A percentile compares a stretch with the other conserved stretches of the same genome.
Evolutionary conservation across 2,797 vertebrate species (phyloP).

Genomic region (Notolabrus celidotus): DNA sequence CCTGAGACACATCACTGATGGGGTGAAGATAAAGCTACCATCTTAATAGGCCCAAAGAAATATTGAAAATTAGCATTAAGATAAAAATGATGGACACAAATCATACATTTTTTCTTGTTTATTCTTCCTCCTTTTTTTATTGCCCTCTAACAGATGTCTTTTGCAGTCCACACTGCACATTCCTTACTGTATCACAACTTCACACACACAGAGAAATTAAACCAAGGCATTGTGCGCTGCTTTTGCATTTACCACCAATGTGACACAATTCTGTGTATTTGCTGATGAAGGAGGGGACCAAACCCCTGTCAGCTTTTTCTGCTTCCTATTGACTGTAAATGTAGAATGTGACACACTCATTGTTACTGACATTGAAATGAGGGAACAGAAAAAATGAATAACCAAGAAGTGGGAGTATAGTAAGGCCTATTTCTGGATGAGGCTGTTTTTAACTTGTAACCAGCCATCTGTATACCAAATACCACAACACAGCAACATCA

Average conservation of each 20-base stretch:
- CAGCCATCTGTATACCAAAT: not conserved
- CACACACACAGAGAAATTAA: constrained; percentile 22
- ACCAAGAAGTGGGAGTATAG: not conserved
- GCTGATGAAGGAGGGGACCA: constrained; percentile 27
- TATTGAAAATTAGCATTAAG: too few relatives aligned
- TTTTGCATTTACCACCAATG: constrained; percentile 46
- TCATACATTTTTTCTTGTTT: not conserved
- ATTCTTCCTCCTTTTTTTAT: not conserved
- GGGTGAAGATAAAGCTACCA: too few relatives aligned
- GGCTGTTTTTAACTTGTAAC: not conserved
- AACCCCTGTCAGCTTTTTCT: constrained; percentile 25
- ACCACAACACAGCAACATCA: not conserved
- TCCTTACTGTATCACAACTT: constrained; percentile 32
- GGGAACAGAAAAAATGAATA: constrained; percentile 19
- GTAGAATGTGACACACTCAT: constrained; percentile 1
- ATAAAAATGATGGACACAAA: not conserved
- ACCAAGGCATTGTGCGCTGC: constrained; percentile 24
- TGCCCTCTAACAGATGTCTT: not conserved
- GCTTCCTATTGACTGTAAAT: constrained; percentile 3
- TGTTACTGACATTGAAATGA: not conserved
- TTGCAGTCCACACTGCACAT: constrained; percentile 14
- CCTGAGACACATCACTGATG: too few relatives aligned
- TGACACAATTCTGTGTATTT: constrained; percentile 52
- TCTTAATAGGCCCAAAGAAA: too few relatives aligned
- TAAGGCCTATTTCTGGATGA: not conserved